Conservation (phyloP, 1,140 invertebrate genomes). For the Pectinophora gossypiella region DNA sequence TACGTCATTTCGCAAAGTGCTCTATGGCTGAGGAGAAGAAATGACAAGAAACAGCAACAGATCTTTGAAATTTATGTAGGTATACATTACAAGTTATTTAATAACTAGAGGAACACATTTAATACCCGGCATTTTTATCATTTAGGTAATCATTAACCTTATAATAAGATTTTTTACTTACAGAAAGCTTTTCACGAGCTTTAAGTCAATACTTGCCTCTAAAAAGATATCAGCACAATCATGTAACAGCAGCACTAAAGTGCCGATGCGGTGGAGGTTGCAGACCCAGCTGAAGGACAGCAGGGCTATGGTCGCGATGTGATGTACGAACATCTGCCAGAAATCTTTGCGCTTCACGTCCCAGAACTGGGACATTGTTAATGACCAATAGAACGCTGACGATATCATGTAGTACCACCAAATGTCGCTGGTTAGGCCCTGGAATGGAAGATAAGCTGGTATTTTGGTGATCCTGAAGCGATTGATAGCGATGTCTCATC, state of each 20-base stretch:
- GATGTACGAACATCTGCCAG: slow-evolving; percentile 98
- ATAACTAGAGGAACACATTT: too few relatives aligned
- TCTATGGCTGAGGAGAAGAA: too few relatives aligned
- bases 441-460: slow-evolving; percentile 27
- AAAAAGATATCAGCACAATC: slow-evolving; percentile 97
- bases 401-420: slow-evolving; percentile 99
- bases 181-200: too few relatives aligned
- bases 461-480: too few relatives aligned
- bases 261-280: slow-evolving; percentile 94
- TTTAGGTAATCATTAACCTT: too few relatives aligned
- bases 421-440: slow-evolving; percentile 82
- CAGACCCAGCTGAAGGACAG: slow-evolving; percentile 95
- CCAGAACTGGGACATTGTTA: slow-evolving; percentile 94
- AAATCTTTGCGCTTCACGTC: slow-evolving; percentile 97
- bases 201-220: slow-evolving; percentile 85
- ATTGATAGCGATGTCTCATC: too few relatives aligned
- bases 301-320: slow-evolving; percentile 93
- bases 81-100: too few relatives aligned
- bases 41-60: too few relatives aligned
- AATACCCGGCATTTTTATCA: too few relatives aligned
- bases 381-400: slow-evolving; percentile 96
- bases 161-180: too few relatives aligned
- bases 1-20: too few relatives aligned
- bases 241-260: slow-evolving; percentile 93
- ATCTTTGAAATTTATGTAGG: too few relatives aligned